phyloP scores from a whole-genome alignment of 2,888 invertebrate genomes.

The Chaitophorus viminalis region DNA sequence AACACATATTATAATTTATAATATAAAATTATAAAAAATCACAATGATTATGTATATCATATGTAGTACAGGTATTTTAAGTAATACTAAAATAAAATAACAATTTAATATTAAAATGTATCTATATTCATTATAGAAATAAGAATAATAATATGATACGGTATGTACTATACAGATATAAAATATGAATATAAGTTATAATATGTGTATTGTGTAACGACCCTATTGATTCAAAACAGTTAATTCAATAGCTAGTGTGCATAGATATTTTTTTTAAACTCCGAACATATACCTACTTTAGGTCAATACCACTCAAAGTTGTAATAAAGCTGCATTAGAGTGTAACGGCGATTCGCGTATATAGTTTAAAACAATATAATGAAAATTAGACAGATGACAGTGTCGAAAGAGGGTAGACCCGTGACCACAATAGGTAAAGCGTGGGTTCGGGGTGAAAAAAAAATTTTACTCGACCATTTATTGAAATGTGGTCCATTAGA shows the following conservation, averaged over 20 bases:
- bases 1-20: no score
- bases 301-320: slow-evolving; percentile 5
- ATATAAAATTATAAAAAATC: no score
- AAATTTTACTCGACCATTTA: slow-evolving; percentile 55
- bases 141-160: no score
- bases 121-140: no score
- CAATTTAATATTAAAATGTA: no score
- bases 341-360: slow-evolving; percentile 3
- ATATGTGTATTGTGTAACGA: neutral
- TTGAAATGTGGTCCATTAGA: slow-evolving; percentile 61
- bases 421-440: slow-evolving; percentile 23
- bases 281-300: neutral
- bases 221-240: neutral
- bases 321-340: neutral
- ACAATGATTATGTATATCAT: no score
- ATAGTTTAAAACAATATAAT: slow-evolving; percentile 43
- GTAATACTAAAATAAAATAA: no score
- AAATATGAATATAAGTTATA: no score
- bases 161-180: no score
- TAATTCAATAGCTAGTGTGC: neutral
- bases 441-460: slow-evolving; percentile 20
- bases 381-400: slow-evolving; percentile 59
- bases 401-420: slow-evolving; percentile 37
- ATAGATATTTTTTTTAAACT: neutral
- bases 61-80: no score